Base-by-base conservation (phyloP, 2,113 vertebrate genomes). In the Aptenodytes patagonicus region DNA sequence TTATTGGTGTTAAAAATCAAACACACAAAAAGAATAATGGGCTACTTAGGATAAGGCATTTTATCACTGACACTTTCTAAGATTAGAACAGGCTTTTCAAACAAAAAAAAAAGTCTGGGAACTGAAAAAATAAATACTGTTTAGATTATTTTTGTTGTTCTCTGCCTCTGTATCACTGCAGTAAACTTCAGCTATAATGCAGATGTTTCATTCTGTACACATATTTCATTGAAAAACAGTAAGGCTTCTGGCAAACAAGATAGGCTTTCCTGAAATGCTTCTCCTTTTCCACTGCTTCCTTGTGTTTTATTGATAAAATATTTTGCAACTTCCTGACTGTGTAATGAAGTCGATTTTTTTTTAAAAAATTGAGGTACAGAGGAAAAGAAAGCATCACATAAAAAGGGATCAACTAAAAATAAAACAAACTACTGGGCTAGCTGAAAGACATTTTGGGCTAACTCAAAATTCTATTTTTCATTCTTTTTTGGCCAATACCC, bases 31-130 rank as follows among this genome's bases (percentile, higher is more conserved):
- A 94, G 65, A 92, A 28, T 69, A 83, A 75, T 73, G 40, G 11
- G 6, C 20, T 77, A 19, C 32, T 93, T 78, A 70, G 54, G 71
- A 46, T 62, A 86, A 78, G 65, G 21, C 55, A 29, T 95, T 92
- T 92, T 92, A 75, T 91, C 65, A 76, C n/a, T 92, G 83, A 93
- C 57, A 15, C 79, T 84, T 91, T 82, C 66, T 72, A 54, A 78
- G 61, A 62, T 79, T 70, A 93, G 52, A 90, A 47, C 34, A 88
- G 49, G 31, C 24, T 92, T 97, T 91, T 77, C 40, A 83, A 85
- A 89, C 10, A 44, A 77, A 84, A 79, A 71, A 71, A 49, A 26
- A 73, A 40, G 38, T 75, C 52, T 65, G 58, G 62, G 65, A 86
- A 60, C 29, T 9, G 73, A 47, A 87, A 78, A 92, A 89, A 70